Conservation (phyloP, 2,797 vertebrate species). For the Sciaenops ocellatus region DNA sequence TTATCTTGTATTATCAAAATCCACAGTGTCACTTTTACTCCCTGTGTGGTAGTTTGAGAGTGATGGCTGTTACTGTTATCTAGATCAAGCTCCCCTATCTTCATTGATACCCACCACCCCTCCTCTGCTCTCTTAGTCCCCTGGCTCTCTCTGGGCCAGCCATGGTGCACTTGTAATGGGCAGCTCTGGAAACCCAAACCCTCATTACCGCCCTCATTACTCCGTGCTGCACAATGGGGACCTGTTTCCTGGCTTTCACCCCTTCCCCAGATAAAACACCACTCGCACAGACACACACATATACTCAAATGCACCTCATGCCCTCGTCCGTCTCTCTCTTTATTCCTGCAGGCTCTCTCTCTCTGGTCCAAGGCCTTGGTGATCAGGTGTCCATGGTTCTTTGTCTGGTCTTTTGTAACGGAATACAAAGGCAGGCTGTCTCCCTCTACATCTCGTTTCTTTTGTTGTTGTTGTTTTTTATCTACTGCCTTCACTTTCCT, state of each 20-base stretch:
- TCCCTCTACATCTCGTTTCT: constrained; percentile 57
- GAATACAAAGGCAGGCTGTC: constrained; percentile 71
- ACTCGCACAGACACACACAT: constrained; percentile 60
- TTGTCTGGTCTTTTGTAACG: constrained; percentile 77
- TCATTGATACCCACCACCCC: constrained; percentile 63
- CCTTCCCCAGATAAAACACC: constrained; percentile 59
- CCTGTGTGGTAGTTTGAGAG: constrained; percentile 73
- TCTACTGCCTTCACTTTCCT: constrained; percentile 10
- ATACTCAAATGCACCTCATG: constrained; percentile 72
- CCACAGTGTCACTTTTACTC: constrained; percentile 41
- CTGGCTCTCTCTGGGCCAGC: constrained; percentile 57
- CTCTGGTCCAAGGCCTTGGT: constrained; percentile 63
- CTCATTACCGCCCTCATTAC: constrained; percentile 83
- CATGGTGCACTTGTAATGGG: constrained; percentile 70
- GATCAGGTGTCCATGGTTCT: constrained; percentile 77
- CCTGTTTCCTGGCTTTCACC: constrained; percentile 78
- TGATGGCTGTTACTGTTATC: constrained; percentile 64
- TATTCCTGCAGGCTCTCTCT: constrained; percentile 63
- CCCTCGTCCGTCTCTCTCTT: constrained; percentile 63
- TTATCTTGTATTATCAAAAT: constrained; percentile 27
- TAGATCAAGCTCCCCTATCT: constrained; percentile 71
- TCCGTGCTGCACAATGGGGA: constrained; percentile 76
- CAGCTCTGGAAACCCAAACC: constrained; percentile 79
- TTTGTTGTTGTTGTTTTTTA: constrained; percentile 36
- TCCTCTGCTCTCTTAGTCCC: constrained; percentile 47